Evolutionary conservation across 2,888 invertebrate species (phyloP), one percentile per base, ranked within the genome.

Genomic region (Branchipolynoe longqiensis): DNA sequence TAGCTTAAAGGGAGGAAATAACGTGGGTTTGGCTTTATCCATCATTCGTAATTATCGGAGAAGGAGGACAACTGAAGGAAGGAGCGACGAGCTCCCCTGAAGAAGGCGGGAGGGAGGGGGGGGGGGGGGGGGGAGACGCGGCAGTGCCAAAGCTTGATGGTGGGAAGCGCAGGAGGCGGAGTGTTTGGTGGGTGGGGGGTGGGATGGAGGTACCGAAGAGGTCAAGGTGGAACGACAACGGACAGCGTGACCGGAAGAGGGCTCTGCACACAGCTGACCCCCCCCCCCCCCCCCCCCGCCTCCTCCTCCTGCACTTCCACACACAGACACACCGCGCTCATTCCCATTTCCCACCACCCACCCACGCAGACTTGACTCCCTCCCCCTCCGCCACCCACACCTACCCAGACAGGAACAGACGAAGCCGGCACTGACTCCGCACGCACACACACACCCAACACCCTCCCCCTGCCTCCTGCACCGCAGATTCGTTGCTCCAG

Each of bases 161-260:
- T 31, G 28, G 69, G 36, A 33, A 62, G 25, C 62, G 14, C 28
- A 62, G 31, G 62, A 31, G 62, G 69, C 33, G 69, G 36, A 38
- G 62, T 58, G 14, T 8, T 8, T 58, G 62, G 62, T 62, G 69
- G 31, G 38, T 36, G 69, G 8, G 69, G 38, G 69, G 69, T 14
- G 38, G 69, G 69, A 33, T 14, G 69, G 69, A n/a, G 69, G 69
- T 69, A 33, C 38, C 8, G 36, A 0, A 33, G 25, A 38, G 69
- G 69, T 69, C 69, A 69, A 69, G 69, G 69, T 69, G 58, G 18
- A n/a, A 58, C 22, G 58, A 38, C 36, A 38, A 33, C 69, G 14
- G 36, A 3, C 28, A 62, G 69, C 36, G 38, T 69, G 69, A 69
- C 69, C 69, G 69, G 69, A 69, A 69, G 69, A 4, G n/a, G 69